A percentile compares a stretch with the other conserved stretches of the same genome.
Conservation (phyloP, 2,888 invertebrate genomes). For the Tenodera sinensis region DNA sequence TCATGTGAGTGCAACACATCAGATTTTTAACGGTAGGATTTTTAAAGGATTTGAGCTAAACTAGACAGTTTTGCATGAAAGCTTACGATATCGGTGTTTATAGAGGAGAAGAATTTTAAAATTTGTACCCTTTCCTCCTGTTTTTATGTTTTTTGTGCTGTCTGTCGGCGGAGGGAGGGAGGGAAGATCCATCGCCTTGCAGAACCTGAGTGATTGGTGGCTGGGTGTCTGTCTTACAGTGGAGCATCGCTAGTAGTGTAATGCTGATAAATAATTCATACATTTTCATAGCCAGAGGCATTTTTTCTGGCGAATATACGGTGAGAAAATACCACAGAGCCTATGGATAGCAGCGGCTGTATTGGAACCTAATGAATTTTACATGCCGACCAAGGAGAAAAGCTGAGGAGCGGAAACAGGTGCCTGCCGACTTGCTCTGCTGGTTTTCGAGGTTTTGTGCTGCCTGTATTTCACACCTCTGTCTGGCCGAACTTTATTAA, state of each 20-base stretch:
- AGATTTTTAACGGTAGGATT: too few species aligned
- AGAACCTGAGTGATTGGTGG: not conserved
- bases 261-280: not conserved
- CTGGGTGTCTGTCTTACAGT: not conserved
- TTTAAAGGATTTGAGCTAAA: too few species aligned
- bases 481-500: too few species aligned
- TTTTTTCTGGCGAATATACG: not conserved
- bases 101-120: not conserved
- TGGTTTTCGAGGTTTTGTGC: not conserved
- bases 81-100: not conserved
- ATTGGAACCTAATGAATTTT: not conserved
- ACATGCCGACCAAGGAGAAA: not conserved
- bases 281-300: not conserved
- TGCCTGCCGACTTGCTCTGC: not conserved
- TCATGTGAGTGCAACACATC: too few species aligned
- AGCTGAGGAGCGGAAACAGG: not conserved
- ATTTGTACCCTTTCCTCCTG: not conserved
- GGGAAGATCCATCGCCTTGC: not conserved
- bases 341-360: not conserved
- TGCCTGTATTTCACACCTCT: too few species aligned
- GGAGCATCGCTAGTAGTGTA: not conserved
- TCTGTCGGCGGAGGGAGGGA: not conserved
- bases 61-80: too few species aligned
- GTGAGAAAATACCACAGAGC: not conserved
- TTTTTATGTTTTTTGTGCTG: not conserved